phyloP scores from a whole-genome alignment of 2,888 invertebrate species.

The Meghimatium bilineatum region DNA sequence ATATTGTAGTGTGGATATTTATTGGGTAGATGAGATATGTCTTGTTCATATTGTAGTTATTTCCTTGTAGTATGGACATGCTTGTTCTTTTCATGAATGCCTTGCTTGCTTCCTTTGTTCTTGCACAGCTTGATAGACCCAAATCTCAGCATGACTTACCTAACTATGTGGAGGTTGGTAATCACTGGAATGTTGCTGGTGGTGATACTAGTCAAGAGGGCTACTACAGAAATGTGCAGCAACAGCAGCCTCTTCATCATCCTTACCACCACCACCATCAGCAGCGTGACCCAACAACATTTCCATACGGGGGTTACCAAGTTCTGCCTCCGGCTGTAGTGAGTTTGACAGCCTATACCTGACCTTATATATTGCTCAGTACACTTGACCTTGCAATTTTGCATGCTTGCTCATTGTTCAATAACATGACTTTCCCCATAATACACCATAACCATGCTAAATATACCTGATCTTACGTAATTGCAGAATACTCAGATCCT shows the following conservation, averaged over 20 bases:
- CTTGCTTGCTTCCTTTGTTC: neutral
- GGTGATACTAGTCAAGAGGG: conserved; percentile 9
- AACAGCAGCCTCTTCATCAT: conserved; percentile 3
- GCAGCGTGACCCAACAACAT: neutral
- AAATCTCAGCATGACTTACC: conserved; percentile 51
- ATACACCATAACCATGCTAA: too few species aligned
- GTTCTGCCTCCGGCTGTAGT: conserved; percentile 50
- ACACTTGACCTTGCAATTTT: neutral
- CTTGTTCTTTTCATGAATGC: neutral
- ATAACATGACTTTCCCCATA: too few species aligned
- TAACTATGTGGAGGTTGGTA: conserved; percentile 25
- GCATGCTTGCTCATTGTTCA: too few species aligned
- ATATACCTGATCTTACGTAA: too few species aligned
- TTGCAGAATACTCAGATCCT: too few species aligned
- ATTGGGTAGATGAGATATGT: too few species aligned
- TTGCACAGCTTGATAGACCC: conserved; percentile 42
- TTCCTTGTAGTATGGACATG: neutral
- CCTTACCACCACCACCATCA: neutral
- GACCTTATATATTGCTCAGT: neutral
- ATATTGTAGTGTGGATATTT: too few species aligned
- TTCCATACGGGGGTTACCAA: conserved; percentile 45
- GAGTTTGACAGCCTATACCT: conserved; percentile 29
- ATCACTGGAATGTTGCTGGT: conserved; percentile 1
- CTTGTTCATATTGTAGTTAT: too few species aligned
- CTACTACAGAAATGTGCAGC: conserved; percentile 16